These are phyloP conservation scores for Willisornis vidua DNA, from an alignment of 2,113 vertebrate genomes.

Conservation along the genomic window DNA sequence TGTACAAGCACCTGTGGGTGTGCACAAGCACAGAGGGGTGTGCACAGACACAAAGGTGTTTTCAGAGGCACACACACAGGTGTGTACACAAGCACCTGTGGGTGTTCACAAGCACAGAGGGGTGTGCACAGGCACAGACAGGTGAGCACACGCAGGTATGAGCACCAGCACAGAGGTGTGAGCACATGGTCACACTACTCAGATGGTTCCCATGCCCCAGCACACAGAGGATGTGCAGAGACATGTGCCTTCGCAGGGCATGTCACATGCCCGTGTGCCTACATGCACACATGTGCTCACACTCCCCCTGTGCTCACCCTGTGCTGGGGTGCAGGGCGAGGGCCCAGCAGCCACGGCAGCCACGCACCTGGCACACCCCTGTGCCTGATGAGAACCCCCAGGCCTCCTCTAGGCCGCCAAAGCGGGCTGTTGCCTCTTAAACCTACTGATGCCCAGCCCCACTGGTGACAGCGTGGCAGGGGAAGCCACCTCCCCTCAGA, in stretches of 20 bases:
- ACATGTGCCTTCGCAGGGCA: fast-evolving
- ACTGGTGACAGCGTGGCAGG: fast-evolving
- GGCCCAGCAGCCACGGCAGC: neutral
- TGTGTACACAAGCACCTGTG: neutral
- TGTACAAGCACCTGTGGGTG: neutral
- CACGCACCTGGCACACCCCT: fast-evolving
- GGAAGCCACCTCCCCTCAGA: neutral
- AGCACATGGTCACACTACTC: neutral
- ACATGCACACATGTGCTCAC: fast-evolving
- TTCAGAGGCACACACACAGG: too few relatives aligned
- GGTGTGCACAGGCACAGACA: too few relatives aligned
- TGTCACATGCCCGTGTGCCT: fast-evolving
- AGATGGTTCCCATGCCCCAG: neutral
- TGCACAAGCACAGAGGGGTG: neutral
- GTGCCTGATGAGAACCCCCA: neutral
- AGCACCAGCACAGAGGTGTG: neutral
- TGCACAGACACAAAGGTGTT: neutral
- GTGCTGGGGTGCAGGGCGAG: neutral
- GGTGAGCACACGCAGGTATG: neutral
- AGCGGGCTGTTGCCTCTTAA: neutral
- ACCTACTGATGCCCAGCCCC: neutral
- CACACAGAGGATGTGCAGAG: neutral
- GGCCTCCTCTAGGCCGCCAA: neutral
- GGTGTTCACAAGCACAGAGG: too few relatives aligned
- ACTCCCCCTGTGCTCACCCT: fast-evolving